Conservation (phyloP, 2,888 invertebrate genomes). For the Rhaphigaster nebulosa region DNA sequence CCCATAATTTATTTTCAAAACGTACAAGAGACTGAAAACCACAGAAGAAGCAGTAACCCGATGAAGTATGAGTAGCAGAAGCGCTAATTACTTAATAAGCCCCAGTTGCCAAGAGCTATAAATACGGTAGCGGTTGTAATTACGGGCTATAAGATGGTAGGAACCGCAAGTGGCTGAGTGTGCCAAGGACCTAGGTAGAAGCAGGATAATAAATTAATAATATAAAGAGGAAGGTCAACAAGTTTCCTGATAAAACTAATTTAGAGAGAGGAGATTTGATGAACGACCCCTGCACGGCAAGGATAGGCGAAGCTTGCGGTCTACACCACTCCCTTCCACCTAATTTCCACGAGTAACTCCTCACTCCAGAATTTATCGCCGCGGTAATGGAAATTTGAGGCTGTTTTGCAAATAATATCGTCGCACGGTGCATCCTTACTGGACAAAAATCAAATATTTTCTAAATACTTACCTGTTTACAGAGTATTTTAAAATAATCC, state of each 20-base stretch:
- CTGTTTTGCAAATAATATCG: neutral
- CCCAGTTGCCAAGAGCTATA: neutral
- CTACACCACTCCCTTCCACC: neutral
- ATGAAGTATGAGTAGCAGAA: neutral
- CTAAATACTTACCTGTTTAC: too few species aligned
- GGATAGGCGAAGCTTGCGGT: neutral
- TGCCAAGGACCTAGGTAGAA: neutral
- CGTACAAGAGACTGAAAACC: neutral
- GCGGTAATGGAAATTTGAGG: neutral
- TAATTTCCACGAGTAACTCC: neutral
- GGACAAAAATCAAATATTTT: too few species aligned
- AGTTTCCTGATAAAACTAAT: conserved; percentile 35
- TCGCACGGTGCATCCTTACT: too few species aligned
- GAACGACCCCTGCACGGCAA: neutral
- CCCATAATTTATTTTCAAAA: neutral
- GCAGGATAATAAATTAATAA: conserved; percentile 4
- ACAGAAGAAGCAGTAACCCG: neutral
- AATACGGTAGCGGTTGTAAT: neutral
- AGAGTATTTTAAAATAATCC: too few species aligned
- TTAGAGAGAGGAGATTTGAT: neutral
- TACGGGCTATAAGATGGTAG: neutral
- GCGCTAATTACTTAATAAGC: neutral
- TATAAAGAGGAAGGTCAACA: conserved; percentile 43
- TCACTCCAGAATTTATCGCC: neutral
- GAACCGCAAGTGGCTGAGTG: conserved; percentile 35